Conservation (phyloP, 2,797 vertebrate species). For the Amphiprion clarkii region DNA sequence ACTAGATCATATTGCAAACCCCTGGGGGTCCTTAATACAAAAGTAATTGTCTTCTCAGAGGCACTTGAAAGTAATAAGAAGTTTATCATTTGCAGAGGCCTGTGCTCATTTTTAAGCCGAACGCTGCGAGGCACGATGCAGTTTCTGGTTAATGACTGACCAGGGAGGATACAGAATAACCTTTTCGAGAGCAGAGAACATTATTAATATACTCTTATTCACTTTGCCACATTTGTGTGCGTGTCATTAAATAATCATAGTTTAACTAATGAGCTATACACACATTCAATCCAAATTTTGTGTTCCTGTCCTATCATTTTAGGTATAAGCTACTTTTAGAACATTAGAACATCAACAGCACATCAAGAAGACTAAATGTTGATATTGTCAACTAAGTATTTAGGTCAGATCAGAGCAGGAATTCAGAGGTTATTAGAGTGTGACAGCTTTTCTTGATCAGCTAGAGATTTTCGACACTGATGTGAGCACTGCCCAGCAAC, state of each 20-base stretch:
- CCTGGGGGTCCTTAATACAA: conserved; percentile 67
- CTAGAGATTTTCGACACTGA: conserved; percentile 63
- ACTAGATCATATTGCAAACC: conserved; percentile 69
- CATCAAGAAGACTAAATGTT: conserved; percentile 35
- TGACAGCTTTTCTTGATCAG: conserved; percentile 75
- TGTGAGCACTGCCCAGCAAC: conserved; percentile 73
- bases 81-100: conserved; percentile 61
- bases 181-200: neutral
- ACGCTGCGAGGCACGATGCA: conserved; percentile 12
- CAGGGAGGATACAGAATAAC: conserved; percentile 43
- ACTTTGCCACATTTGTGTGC: conserved; percentile 27
- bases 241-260: conserved; percentile 8
- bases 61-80: conserved; percentile 49
- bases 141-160: conserved; percentile 77
- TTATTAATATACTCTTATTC: conserved; percentile 23
- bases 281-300: neutral
- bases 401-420: conserved; percentile 67
- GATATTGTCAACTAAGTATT: conserved; percentile 60
- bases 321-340: neutral
- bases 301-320: neutral
- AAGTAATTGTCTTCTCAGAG: conserved; percentile 74
- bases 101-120: conserved; percentile 21
- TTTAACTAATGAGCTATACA: neutral
- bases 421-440: conserved; percentile 77
- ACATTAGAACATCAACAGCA: conserved; percentile 13